A percentile compares a stretch with the other conserved stretches of the same genome.
Evolutionary conservation across 2,797 vertebrate species (phyloP).

Genomic region (Heteromormyrus szaboi): DNA sequence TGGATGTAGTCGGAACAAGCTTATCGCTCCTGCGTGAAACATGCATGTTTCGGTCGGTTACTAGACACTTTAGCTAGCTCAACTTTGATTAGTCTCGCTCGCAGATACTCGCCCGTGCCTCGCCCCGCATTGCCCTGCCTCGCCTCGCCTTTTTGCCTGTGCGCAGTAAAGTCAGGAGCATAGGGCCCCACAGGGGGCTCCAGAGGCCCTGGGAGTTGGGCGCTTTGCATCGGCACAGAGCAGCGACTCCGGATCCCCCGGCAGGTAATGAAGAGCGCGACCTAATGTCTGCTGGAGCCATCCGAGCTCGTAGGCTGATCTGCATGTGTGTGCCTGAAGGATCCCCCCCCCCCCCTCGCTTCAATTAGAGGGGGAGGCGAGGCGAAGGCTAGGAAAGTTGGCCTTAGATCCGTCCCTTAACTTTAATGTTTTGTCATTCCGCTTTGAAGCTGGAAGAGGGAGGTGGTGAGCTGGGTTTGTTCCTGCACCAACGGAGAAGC

Average conservation of each 20-base stretch:
- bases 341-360: neutral
- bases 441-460: slow-evolving; percentile 58
- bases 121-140: too few species aligned
- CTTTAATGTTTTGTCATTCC: slow-evolving; percentile 58
- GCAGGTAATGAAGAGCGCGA: neutral
- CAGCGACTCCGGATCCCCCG: neutral
- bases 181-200: neutral
- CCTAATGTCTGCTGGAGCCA: neutral
- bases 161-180: neutral
- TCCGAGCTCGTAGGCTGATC: neutral
- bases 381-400: slow-evolving; percentile 18
- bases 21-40: neutral
- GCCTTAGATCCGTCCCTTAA: slow-evolving; percentile 54
- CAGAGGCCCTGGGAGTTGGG: neutral
- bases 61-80: neutral
- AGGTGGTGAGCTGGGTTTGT: slow-evolving; percentile 41
- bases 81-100: neutral
- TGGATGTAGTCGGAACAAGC: neutral
- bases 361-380: neutral
- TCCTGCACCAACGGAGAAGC: slow-evolving; percentile 59
- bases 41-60: neutral
- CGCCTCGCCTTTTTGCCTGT: neutral
- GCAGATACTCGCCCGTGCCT: neutral
- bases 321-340: neutral
- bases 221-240: neutral